Percentiles rank a stretch among this genome's conserved stretches.
phyloP scores from a whole-genome alignment of 30 jellyfish, hydroid and myxozoan genomes.

The Turritopsis dohrnii region DNA sequence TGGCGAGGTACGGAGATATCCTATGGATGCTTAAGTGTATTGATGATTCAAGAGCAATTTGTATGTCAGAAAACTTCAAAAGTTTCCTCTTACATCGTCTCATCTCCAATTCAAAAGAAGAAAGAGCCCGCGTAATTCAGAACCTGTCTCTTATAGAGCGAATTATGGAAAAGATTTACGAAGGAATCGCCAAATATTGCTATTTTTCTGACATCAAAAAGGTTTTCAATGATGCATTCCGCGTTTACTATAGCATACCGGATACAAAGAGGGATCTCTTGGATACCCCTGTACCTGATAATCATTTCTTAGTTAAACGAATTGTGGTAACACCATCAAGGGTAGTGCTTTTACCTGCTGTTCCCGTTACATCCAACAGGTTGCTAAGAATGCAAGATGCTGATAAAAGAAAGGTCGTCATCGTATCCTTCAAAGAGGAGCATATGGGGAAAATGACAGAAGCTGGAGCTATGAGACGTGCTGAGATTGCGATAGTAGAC shows the following conservation, averaged over 20 bases:
- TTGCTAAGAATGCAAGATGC: conserved; percentile 44
- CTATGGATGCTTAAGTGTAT: conserved; percentile 36
- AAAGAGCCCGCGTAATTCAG: neutral
- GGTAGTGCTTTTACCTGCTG: conserved; percentile 50
- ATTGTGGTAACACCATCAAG: conserved; percentile 55
- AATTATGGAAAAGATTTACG: neutral
- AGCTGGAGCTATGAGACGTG: neutral
- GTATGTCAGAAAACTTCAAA: conserved; percentile 31
- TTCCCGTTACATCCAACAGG: conserved; percentile 63
- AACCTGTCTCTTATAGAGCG: neutral
- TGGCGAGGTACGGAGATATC: neutral
- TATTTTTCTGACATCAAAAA: conserved; percentile 25
- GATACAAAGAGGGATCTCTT: conserved; percentile 17
- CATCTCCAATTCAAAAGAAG: neutral
- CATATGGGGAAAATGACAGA: conserved; percentile 46
- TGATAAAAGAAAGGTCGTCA: conserved; percentile 25
- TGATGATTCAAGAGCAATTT: conserved; percentile 23
- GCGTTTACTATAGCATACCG: conserved; percentile 19
- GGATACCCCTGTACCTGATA: conserved; percentile 39
- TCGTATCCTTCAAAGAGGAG: conserved; percentile 56
- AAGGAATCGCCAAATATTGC: neutral
- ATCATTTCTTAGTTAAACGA: conserved; percentile 40
- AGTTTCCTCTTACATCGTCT: neutral
- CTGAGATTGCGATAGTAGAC: conserved; percentile 12
- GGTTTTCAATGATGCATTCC: conserved; percentile 4